Percentiles rank a stretch among this genome's conserved stretches.
Conservation (phyloP, 1,140 invertebrate genomes). For the Scaptomyza hsui region DNA sequence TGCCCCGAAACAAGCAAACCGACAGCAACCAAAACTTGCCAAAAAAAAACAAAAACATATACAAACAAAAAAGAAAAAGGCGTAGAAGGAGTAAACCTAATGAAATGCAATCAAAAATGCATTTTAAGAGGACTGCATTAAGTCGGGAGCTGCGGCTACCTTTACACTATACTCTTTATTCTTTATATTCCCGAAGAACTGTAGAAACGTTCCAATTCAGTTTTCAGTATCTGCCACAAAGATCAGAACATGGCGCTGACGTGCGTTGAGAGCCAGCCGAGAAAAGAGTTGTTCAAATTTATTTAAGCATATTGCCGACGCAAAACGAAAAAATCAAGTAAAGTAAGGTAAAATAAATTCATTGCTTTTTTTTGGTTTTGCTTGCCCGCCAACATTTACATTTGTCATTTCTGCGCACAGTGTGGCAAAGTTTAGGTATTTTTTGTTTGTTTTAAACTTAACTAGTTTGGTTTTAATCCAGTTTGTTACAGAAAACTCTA, state of each 20-base stretch:
- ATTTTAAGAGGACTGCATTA: constrained; percentile 74
- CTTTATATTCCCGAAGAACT: neutral
- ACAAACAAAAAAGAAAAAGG: constrained; percentile 37
- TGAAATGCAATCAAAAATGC: constrained; percentile 80
- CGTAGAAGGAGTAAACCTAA: constrained; percentile 43
- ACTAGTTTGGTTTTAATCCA: no score
- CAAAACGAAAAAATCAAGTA: constrained; percentile 25
- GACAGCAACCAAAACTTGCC: constrained; percentile 3
- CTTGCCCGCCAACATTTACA: constrained; percentile 61
- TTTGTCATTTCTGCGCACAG: constrained; percentile 67
- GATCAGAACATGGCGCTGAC: constrained; percentile 74
- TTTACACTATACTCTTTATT: neutral
- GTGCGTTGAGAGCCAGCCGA: constrained; percentile 39
- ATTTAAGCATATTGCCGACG: constrained; percentile 61
- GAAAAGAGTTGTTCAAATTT: constrained; percentile 65
- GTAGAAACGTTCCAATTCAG: constrained; percentile 38
- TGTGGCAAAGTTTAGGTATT: constrained; percentile 22
- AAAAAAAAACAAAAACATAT: constrained; percentile 15
- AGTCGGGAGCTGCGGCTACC: constrained; percentile 38
- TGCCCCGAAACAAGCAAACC: constrained; percentile 53
- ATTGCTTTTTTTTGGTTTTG: constrained; percentile 43
- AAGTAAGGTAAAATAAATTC: constrained; percentile 66
- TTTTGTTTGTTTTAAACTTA: neutral
- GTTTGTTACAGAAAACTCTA: no score
- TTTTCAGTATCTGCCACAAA: constrained; percentile 55